These are phyloP conservation scores for Microcebus griseorufus DNA, from an alignment of 2,113 vertebrate species.

Conservation along the genomic window DNA sequence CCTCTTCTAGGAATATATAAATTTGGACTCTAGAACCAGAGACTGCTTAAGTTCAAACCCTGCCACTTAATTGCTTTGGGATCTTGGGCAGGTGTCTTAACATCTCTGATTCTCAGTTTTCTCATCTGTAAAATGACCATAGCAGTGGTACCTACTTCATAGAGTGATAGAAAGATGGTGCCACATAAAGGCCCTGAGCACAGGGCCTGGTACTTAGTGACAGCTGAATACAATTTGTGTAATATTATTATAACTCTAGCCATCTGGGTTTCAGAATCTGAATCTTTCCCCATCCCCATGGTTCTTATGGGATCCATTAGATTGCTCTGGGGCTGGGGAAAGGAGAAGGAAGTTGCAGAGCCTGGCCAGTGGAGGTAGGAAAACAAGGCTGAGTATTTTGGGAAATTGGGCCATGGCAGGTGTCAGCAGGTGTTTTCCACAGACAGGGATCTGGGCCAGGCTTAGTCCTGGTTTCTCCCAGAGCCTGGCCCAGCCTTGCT, in stretches of 20 bases:
- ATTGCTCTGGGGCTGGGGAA: background rate
- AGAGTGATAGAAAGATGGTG: background rate
- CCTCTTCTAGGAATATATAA: background rate
- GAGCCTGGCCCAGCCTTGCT: background rate
- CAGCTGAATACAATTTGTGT: background rate
- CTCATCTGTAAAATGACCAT: conserved; percentile 8
- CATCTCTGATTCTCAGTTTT: background rate
- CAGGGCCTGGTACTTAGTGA: background rate
- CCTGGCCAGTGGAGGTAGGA: background rate
- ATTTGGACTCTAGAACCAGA: background rate
- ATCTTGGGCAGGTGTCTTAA: background rate
- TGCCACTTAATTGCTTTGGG: background rate
- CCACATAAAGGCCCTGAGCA: background rate
- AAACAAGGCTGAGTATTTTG: conserved; percentile 58
- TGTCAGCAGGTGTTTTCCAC: conserved; percentile 47
- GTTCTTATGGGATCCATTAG: background rate
- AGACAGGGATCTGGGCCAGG: conserved; percentile 52
- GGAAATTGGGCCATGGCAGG: conserved; percentile 59
- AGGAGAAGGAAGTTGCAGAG: background rate
- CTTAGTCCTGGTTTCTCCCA: conserved; percentile 44
- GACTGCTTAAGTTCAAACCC: conserved; percentile 1
- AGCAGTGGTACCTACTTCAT: background rate
- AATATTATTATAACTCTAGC: background rate
- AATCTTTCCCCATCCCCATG: background rate
- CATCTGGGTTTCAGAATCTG: background rate